Evolutionary conservation across 2,888 invertebrate species (phyloP).

Genomic region (Augochlorella aurata): DNA sequence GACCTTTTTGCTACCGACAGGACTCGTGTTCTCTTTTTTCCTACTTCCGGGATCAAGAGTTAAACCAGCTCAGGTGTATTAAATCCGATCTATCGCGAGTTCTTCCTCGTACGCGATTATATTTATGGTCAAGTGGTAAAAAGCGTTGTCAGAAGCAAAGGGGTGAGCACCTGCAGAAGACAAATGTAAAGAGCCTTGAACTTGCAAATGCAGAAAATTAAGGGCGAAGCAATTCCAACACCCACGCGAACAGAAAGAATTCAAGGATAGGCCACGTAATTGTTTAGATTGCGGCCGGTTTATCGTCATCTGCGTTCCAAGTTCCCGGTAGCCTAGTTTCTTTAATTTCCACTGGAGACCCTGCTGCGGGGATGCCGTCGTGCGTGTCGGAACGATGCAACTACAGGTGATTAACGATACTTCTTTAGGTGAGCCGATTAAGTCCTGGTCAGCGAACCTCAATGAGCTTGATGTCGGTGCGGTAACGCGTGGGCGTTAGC

Average conservation of each 20-base stretch:
- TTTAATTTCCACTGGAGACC: background rate
- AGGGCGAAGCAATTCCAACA: background rate
- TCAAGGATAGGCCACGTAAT: background rate
- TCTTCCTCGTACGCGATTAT: background rate
- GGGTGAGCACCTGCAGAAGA: background rate
- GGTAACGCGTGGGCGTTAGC: background rate
- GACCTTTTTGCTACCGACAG: background rate
- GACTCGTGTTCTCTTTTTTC: background rate
- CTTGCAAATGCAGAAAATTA: background rate
- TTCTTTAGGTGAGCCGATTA: background rate
- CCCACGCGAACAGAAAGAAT: background rate
- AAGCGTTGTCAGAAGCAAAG: background rate
- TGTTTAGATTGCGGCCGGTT: slow-evolving; percentile 3
- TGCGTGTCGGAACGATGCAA: background rate
- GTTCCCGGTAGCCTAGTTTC: background rate
- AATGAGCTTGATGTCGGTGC: background rate
- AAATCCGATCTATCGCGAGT: background rate
- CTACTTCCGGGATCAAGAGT: background rate
- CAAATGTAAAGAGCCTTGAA: background rate
- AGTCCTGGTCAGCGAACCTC: background rate
- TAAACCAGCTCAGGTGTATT: background rate
- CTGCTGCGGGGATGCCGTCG: background rate
- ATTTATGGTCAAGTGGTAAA: background rate
- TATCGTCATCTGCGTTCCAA: background rate
- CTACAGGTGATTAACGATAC: background rate